These are phyloP conservation scores for Amphipyra berbera DNA, from an alignment of 2,888 invertebrate genomes.

Conservation along the genomic window DNA sequence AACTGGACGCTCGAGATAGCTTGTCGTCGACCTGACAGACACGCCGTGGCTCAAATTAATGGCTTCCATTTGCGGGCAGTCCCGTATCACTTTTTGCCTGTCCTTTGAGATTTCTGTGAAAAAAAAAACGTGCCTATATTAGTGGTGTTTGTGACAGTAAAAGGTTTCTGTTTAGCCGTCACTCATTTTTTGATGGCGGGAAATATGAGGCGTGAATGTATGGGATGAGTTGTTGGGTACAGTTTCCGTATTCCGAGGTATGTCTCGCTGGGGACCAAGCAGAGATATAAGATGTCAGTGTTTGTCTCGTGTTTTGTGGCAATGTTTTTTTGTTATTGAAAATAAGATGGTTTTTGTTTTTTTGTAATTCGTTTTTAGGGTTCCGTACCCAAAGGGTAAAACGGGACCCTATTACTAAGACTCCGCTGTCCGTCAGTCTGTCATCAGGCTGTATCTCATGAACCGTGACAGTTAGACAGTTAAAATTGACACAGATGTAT, in stretches of 20 bases:
- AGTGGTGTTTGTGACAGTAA: conserved; percentile 46
- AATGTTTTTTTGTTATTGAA: conserved; percentile 22
- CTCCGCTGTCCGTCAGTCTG: no score
- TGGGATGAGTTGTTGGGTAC: conserved; percentile 8
- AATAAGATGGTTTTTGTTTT: conserved; percentile 24
- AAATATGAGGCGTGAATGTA: conserved; percentile 33
- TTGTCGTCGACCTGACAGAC: conserved; percentile 62
- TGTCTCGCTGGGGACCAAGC: conserved; percentile 32
- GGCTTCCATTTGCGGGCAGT: conserved; percentile 53
- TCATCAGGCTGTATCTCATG: no score
- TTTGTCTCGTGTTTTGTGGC: conserved; percentile 13
- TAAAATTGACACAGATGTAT: no score
- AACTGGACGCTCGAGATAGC: conserved; percentile 52
- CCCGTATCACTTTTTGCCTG: conserved; percentile 52
- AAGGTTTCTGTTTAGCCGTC: conserved; percentile 59
- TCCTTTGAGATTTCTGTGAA: conserved; percentile 56
- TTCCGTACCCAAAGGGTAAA: no score
- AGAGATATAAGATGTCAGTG: conserved; percentile 41
- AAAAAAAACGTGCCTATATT: conserved; percentile 50
- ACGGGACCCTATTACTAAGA: no score
- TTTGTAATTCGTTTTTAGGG: conserved; percentile 16
- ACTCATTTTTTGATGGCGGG: conserved; percentile 51
- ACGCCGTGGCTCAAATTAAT: conserved; percentile 60
- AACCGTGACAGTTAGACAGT: no score
- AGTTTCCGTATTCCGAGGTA: conserved; percentile 25